Conservation (phyloP, 2,888 invertebrate genomes). For the Phoenoteleia sp. region DNA sequence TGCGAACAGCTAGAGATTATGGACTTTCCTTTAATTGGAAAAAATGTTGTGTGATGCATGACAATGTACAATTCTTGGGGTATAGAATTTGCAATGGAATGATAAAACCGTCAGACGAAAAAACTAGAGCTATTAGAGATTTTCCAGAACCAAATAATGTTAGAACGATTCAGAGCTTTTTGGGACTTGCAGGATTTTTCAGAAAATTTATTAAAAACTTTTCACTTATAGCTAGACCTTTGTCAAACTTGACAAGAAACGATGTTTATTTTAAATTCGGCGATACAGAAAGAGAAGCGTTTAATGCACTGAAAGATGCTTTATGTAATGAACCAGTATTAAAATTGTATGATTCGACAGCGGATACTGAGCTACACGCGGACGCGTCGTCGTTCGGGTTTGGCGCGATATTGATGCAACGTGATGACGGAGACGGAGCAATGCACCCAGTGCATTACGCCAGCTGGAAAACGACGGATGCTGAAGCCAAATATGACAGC, state of each 20-base stretch:
- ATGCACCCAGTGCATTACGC: slow-evolving; percentile 43
- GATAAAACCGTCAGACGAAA: neutral
- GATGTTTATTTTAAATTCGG: neutral
- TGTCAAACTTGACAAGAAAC: neutral
- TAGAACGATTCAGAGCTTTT: neutral
- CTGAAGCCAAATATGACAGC: slow-evolving; percentile 15
- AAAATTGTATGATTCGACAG: neutral
- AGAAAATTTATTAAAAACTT: neutral
- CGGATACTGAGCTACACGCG: neutral
- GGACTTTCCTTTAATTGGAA: neutral
- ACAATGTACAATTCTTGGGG: neutral
- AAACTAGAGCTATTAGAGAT: neutral
- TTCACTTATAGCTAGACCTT: neutral
- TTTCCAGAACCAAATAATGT: neutral
- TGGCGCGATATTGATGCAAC: neutral
- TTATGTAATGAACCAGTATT: neutral
- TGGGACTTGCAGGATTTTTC: neutral
- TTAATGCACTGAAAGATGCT: neutral
- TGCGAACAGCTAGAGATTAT: neutral
- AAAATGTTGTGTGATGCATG: neutral
- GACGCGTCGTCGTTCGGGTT: neutral
- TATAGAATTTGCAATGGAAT: neutral
- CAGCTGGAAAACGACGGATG: slow-evolving; percentile 23
- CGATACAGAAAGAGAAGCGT: neutral
- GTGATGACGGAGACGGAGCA: neutral